Evolutionary conservation across 2,797 vertebrate species (phyloP).

Genomic region (Spinus olivaceus): DNA sequence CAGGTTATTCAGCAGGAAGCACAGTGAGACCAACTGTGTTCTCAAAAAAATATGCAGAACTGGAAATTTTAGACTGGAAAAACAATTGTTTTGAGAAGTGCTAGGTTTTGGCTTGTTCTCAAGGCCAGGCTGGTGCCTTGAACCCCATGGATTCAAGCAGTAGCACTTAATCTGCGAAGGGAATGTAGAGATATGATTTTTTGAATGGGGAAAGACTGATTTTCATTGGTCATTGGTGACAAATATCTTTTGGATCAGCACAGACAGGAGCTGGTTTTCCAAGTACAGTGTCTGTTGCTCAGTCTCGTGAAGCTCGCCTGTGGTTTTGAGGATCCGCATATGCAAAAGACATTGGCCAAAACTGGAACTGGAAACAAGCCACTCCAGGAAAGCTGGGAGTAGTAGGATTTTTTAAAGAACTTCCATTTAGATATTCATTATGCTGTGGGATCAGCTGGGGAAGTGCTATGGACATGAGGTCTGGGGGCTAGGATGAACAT

Average conservation of each 20-base stretch:
- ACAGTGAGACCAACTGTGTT: neutral
- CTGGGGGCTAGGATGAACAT: neutral
- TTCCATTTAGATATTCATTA: neutral
- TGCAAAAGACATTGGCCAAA: neutral
- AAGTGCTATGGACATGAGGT: neutral
- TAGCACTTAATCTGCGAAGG: neutral
- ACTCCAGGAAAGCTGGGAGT: neutral
- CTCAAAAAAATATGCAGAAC: neutral
- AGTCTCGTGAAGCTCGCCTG: neutral
- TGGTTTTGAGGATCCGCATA: neutral
- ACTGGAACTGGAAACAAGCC: neutral
- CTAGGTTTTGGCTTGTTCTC: neutral
- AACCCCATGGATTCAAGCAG: neutral
- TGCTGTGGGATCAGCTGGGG: neutral
- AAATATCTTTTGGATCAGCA: neutral
- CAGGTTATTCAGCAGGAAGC: slow-evolving; percentile 29
- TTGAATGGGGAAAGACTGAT: neutral
- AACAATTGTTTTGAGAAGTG: neutral
- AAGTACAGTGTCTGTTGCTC: accelerated
- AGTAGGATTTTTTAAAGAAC: neutral
- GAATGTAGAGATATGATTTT: neutral
- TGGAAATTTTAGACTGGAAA: neutral
- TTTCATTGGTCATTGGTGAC: accelerated
- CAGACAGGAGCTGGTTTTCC: neutral
- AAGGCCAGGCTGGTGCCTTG: neutral